These are phyloP conservation scores for Montipora foliosa DNA, from an alignment of 64 coral and sea anemone genomes.

Conservation along the genomic window DNA sequence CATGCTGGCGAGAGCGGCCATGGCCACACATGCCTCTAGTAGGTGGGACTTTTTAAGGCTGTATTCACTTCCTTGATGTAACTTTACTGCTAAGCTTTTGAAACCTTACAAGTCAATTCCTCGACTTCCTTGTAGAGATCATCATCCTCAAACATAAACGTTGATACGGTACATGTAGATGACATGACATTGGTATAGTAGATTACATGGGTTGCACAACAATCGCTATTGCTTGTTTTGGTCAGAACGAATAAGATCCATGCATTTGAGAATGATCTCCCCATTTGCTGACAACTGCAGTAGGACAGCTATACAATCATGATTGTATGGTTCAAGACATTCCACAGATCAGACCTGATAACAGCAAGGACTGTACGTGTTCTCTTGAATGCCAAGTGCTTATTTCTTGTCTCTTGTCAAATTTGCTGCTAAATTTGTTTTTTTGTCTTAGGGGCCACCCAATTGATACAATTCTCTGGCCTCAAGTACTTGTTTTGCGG, in stretches of 20 bases:
- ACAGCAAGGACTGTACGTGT: background rate
- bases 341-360: constrained; percentile 12
- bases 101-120: constrained; percentile 23
- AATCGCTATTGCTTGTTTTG: constrained; percentile 53
- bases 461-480: constrained; percentile 58
- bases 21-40: constrained; percentile 37
- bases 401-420: too few species aligned
- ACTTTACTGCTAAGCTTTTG: constrained; percentile 31
- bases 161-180: constrained; percentile 22
- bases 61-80: constrained; percentile 21
- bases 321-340: too few species aligned
- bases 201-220: constrained; percentile 50
- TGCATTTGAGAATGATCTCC: constrained; percentile 40
- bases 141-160: constrained; percentile 45
- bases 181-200: too few species aligned
- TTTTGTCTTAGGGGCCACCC: background rate
- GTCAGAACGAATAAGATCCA: constrained; percentile 56
- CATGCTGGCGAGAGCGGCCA: background rate
- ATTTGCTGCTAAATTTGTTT: too few species aligned
- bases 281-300: constrained; percentile 18
- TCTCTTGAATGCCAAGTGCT: too few species aligned
- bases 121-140: constrained; percentile 50
- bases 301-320: constrained; percentile 8
- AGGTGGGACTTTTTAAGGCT: constrained; percentile 38
- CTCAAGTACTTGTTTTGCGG: constrained; percentile 54